phyloP scores from a whole-genome alignment of 2,113 vertebrate species.

The Centrocercus urophasianus region DNA sequence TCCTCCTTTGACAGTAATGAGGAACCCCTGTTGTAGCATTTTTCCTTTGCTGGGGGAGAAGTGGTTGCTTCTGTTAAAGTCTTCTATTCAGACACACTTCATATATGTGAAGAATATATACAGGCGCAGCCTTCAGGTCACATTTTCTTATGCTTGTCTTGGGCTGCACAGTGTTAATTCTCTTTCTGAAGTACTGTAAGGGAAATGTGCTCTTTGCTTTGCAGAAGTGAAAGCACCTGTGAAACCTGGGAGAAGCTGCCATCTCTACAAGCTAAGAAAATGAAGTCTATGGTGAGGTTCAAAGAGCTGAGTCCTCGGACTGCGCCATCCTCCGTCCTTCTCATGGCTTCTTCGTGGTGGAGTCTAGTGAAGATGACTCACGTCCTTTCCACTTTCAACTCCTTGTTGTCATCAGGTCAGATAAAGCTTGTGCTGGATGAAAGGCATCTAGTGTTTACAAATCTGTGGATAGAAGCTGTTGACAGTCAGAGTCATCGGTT shows the following conservation, averaged over 20 bases:
- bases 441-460: background rate
- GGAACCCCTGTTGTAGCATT: background rate
- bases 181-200: background rate
- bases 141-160: background rate
- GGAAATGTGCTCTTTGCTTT: background rate
- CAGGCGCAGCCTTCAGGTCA: too few species aligned
- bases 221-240: background rate
- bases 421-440: background rate
- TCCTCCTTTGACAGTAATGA: background rate
- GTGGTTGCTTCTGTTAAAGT: background rate
- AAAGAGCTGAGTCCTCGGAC: background rate
- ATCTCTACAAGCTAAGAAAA: background rate
- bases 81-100: background rate
- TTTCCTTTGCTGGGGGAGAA: background rate
- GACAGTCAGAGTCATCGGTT: background rate
- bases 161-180: background rate
- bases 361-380: background rate
- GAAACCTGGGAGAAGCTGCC: background rate
- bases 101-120: too few species aligned
- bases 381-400: background rate
- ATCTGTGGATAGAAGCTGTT: background rate
- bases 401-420: background rate
- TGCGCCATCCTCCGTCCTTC: rapidly evolving
- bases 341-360: rapidly evolving
- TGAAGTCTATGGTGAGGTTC: background rate